Percentiles rank a stretch among this genome's conserved stretches.
phyloP scores from a whole-genome alignment of 2,888 invertebrate genomes.

The Folsomia candida region DNA sequence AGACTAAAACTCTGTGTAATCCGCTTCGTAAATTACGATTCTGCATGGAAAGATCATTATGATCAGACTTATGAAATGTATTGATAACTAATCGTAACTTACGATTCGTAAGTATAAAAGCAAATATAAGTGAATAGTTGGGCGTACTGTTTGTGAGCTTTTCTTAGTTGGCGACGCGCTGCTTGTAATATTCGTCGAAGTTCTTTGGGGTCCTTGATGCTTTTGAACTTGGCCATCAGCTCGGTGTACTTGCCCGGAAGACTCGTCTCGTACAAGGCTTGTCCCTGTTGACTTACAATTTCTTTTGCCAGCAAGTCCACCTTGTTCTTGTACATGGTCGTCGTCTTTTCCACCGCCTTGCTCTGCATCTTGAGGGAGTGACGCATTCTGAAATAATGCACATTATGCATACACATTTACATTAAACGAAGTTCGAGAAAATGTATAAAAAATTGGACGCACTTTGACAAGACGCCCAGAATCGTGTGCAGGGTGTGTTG shows the following conservation, averaged over 20 bases:
- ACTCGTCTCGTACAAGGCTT: constrained; percentile 18
- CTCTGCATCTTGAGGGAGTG: constrained; percentile 21
- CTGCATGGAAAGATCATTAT: constrained; percentile 8
- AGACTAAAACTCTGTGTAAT: too few relatives aligned
- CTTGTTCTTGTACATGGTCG: constrained; percentile 22
- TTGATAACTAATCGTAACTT: not conserved
- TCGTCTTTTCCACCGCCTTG: constrained; percentile 18
- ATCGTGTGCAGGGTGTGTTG: constrained; percentile 27
- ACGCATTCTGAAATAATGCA: constrained; percentile 24
- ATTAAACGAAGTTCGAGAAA: too few relatives aligned
- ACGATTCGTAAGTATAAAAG: too few relatives aligned
- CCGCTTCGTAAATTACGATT: constrained; percentile 27
- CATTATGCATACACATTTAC: not conserved
- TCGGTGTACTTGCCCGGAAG: constrained; percentile 34
- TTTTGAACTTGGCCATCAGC: constrained; percentile 28
- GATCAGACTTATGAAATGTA: not conserved
- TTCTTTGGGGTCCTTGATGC: constrained; percentile 23
- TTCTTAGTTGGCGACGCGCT: constrained; percentile 21
- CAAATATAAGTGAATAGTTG: not conserved
- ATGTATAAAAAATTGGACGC: too few relatives aligned
- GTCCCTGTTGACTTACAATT: constrained; percentile 31
- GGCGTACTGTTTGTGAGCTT: constrained; percentile 21
- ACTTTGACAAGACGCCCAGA: constrained; percentile 28
- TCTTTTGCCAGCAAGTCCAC: constrained; percentile 31
- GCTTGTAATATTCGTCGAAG: constrained; percentile 24